Conservation (phyloP, 2,888 invertebrate species). For the Agriopis marginaria region DNA sequence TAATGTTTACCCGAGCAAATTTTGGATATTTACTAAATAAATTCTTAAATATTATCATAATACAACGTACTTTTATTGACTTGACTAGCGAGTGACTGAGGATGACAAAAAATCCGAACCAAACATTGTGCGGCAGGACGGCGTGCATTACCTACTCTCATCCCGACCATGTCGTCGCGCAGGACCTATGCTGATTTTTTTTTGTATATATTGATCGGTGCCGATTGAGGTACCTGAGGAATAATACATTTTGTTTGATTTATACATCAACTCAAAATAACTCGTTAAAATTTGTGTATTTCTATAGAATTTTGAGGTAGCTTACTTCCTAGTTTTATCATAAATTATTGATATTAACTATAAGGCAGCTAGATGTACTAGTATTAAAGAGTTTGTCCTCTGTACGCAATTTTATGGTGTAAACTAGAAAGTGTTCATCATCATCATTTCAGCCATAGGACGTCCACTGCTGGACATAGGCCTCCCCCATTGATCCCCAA, state of each 20-base stretch:
- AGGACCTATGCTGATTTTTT: not conserved
- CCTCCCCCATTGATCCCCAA: no score
- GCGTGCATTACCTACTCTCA: not conserved
- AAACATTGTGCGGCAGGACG: not conserved
- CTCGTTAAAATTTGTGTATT: not conserved
- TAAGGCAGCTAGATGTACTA: no score
- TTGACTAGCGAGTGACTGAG: not conserved
- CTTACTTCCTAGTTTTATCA: not conserved
- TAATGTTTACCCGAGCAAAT: conserved; percentile 11
- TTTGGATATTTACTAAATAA: not conserved
- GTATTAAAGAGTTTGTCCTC: not conserved
- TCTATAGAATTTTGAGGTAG: not conserved
- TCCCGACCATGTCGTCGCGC: not conserved
- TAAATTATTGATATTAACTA: no score
- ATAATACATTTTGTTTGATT: no score
- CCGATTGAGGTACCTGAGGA: not conserved
- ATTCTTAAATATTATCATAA: not conserved
- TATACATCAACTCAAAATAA: not conserved
- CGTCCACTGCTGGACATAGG: no score
- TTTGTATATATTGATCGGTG: not conserved
- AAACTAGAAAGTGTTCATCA: no score
- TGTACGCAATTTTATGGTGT: no score
- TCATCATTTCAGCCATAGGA: no score
- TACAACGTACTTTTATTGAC: not conserved
- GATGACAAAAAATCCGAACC: not conserved